Base-by-base conservation (phyloP, 1,140 invertebrate species). In the Drepana arcuata region DNA sequence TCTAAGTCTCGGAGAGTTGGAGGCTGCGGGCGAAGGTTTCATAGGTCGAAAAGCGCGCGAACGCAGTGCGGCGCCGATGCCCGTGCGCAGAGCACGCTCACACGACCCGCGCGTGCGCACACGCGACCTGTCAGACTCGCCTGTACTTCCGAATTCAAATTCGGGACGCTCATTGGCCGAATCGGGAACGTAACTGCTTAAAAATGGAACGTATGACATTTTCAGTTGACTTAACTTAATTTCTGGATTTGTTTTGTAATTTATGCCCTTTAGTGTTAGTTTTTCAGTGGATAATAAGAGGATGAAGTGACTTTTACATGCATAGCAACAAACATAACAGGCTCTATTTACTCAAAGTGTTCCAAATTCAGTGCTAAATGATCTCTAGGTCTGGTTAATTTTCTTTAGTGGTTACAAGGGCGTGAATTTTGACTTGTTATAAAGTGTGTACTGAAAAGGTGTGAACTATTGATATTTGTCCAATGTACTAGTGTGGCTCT, bases 31-130 rank as follows among this genome's bases (percentile, higher is more conserved):
- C 43, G 68, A 64, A 70, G 73, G 73, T 65, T 73, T 66, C 46
- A 42, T 60, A 48, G 57, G 58, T 63, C 67, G 66, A 81, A 81
- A 81, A 81, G 77, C 77, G 72, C 77, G 77, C 70, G 74, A 81
- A 81, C 59, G 62, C 74, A 81, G 77, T 81, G 64, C 61, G 46
- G 66, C 63, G 74, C 66, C 65, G 72, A 66, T 60, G 63, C 52
- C 45, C 72, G 77, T 51, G 70, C 72, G 73, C 77, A 55, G 33
- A 59, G 67, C 77, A 81, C 73, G 75, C 67, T 65, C 64, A 69
- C 43, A 61, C 59, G 46, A 37, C 6, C 31, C 42, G 66, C 68
- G 72, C 61, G 60, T 54, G 68, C 62, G 55, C 55, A 44, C 39
- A 48, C 43, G 56, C 47, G 42, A 52, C 41, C 63, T 66, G 58